These are phyloP conservation scores for Upupa epops DNA, from an alignment of 2,113 vertebrate genomes.

Conservation along the genomic window DNA sequence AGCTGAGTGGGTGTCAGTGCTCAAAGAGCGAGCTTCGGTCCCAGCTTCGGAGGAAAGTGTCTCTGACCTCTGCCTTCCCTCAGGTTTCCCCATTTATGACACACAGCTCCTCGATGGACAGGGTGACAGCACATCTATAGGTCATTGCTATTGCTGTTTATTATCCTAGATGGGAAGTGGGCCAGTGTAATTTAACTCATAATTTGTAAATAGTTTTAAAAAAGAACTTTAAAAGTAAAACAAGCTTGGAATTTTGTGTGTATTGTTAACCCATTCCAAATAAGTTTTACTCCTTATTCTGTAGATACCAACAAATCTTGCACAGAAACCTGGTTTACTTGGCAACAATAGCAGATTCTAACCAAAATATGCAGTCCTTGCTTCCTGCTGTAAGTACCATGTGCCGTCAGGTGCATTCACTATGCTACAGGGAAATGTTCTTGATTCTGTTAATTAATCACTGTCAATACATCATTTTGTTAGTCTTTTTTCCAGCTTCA, in stretches of 20 bases:
- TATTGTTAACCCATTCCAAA: background rate
- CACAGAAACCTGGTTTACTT: conserved; percentile 97
- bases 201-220: background rate
- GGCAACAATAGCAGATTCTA: conserved; percentile 97
- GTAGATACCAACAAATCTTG: conserved; percentile 96
- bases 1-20: background rate
- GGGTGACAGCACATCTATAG: background rate
- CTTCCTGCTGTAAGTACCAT: conserved; percentile 89
- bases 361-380: conserved; percentile 97
- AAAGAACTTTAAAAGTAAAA: background rate
- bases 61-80: background rate
- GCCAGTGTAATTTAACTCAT: background rate
- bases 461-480: background rate
- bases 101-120: background rate
- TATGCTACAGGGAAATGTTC: background rate
- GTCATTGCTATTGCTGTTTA: background rate
- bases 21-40: background rate
- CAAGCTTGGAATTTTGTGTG: background rate
- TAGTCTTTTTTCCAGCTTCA: background rate
- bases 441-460: background rate
- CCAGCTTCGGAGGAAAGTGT: background rate
- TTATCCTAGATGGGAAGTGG: background rate
- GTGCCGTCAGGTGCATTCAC: background rate
- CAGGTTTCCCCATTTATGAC: background rate
- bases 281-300: conserved; percentile 47